Evolutionary conservation across 2,797 vertebrate genomes (phyloP).

Genomic region (Scomberomorus guttatus): DNA sequence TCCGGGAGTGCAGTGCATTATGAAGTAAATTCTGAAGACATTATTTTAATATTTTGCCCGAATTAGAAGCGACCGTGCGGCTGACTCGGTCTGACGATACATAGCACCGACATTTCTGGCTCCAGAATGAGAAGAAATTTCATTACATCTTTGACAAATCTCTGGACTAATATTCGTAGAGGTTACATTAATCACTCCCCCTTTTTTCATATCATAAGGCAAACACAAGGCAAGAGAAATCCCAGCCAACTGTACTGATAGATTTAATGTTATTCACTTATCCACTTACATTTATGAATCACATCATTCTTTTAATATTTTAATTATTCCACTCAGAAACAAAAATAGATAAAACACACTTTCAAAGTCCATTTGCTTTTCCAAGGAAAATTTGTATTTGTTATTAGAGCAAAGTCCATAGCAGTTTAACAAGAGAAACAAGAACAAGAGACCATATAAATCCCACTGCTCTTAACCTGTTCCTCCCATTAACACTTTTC

Average conservation of each 20-base stretch:
- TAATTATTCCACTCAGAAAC: slow-evolving; percentile 24
- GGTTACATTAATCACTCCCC: slow-evolving; percentile 59
- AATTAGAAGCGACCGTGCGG: slow-evolving; percentile 43
- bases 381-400: neutral
- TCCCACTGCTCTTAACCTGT: neutral
- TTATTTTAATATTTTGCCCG: slow-evolving; percentile 54
- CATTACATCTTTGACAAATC: slow-evolving; percentile 65
- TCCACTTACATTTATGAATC: slow-evolving; percentile 40
- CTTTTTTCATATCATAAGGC: slow-evolving; percentile 47
- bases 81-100: slow-evolving; percentile 42
- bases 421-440: slow-evolving; percentile 14
- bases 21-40: slow-evolving; percentile 54
- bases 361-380: neutral
- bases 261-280: slow-evolving; percentile 54
- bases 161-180: slow-evolving; percentile 52
- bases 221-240: slow-evolving; percentile 55
- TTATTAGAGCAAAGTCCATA: neutral
- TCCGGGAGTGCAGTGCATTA: slow-evolving; percentile 32
- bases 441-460: neutral
- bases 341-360: slow-evolving; percentile 16
- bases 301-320: slow-evolving; percentile 37
- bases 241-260: slow-evolving; percentile 14
- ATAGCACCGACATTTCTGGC: slow-evolving; percentile 52
- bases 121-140: slow-evolving; percentile 41
- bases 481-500: neutral